Conservation (phyloP, 1,140 invertebrate species). For the Contarinia nasturtii region DNA sequence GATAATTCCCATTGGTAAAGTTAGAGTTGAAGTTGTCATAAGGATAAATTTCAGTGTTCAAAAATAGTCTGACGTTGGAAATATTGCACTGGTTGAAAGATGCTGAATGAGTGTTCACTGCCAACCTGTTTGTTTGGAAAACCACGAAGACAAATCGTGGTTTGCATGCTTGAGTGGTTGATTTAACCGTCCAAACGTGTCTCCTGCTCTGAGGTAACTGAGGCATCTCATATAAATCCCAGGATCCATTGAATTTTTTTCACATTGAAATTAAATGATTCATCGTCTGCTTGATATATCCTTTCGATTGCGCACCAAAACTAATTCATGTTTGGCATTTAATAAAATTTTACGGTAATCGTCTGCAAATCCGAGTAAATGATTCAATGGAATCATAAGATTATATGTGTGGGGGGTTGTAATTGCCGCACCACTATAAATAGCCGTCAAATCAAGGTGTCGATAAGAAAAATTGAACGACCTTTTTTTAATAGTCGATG, state of each 20-base stretch:
- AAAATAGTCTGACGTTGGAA: constrained; percentile 10
- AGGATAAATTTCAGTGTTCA: constrained; percentile 13
- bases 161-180: constrained; percentile 12
- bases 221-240: constrained; percentile 22
- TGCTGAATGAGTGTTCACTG: constrained; percentile 4
- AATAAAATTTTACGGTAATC: constrained; percentile 25
- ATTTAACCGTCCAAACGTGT: constrained; percentile 16
- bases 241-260: constrained; percentile 8
- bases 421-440: too few relatives aligned
- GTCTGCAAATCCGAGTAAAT: constrained; percentile 23
- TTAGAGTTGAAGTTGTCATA: constrained; percentile 13
- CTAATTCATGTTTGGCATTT: constrained; percentile 25
- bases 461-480: too few relatives aligned
- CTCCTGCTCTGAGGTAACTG: constrained; percentile 11
- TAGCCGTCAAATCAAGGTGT: too few relatives aligned
- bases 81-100: constrained; percentile 12
- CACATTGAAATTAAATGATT: neutral
- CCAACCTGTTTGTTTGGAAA: constrained; percentile 9
- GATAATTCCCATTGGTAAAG: constrained; percentile 7
- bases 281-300: constrained; percentile 9
- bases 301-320: constrained; percentile 17
- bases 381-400: constrained; percentile 19
- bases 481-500: constrained; percentile 17
- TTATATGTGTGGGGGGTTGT: constrained; percentile 6
- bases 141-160: constrained; percentile 12